These are phyloP conservation scores for Lerista edwardsae DNA, from an alignment of 2,797 vertebrate genomes.

Conservation along the genomic window DNA sequence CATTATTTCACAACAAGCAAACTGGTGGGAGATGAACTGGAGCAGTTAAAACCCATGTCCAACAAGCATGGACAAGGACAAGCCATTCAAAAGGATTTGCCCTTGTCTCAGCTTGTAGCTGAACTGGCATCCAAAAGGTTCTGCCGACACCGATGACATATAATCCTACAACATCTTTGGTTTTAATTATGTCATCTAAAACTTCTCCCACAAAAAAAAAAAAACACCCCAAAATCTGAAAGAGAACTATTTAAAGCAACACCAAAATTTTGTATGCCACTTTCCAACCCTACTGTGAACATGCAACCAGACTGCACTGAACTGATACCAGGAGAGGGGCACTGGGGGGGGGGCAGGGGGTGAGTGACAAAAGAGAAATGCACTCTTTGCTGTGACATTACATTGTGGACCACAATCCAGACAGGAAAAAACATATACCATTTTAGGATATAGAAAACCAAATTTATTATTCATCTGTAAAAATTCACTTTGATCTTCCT, in stretches of 20 bases:
- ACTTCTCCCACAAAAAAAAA: not conserved
- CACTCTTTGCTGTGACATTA: not conserved
- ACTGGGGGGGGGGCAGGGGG: too few relatives aligned
- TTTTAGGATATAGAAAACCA: not conserved
- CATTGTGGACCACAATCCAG: not conserved
- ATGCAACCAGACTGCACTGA: not conserved
- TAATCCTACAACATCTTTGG: constrained; percentile 1
- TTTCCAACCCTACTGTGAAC: not conserved
- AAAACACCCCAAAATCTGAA: not conserved
- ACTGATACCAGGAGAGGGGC: not conserved
- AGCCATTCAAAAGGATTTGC: not conserved
- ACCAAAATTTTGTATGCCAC: not conserved
- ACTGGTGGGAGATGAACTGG: constrained; percentile 34
- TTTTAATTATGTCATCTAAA: constrained; percentile 32
- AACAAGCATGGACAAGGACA: constrained; percentile 46
- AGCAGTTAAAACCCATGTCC: constrained; percentile 8
- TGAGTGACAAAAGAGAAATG: too few relatives aligned
- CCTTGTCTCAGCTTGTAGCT: constrained; percentile 52
- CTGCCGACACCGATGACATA: constrained; percentile 54
- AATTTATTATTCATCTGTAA: not conserved
- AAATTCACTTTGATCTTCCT: not conserved
- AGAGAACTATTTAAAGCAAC: not conserved
- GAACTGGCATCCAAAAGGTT: constrained; percentile 31
- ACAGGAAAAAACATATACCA: too few relatives aligned
- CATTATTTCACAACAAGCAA: constrained; percentile 42